phyloP scores from a whole-genome alignment of 1,140 invertebrate genomes.

The Hypothenemus hampei region DNA sequence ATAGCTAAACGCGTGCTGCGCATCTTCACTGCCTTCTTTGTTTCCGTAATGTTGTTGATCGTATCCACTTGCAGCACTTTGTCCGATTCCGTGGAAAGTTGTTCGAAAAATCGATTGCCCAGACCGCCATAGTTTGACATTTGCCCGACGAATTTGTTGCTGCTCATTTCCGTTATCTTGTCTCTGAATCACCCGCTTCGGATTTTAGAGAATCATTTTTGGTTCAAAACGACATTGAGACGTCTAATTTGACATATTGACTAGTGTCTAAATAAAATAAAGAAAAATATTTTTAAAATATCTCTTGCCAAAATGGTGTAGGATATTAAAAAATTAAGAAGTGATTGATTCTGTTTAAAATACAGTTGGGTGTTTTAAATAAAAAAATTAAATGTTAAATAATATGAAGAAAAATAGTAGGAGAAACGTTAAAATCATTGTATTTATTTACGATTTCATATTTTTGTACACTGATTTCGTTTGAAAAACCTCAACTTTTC shows the following conservation, averaged over 20 bases:
- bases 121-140: constrained; percentile 22
- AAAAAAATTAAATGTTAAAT: too few species aligned
- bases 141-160: constrained; percentile 8
- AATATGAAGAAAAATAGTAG: too few species aligned
- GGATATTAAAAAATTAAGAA: too few species aligned
- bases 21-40: constrained; percentile 30
- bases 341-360: too few species aligned
- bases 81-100: constrained; percentile 14
- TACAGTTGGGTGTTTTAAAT: too few species aligned
- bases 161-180: not conserved
- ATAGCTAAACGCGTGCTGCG: constrained; percentile 30
- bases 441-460: not conserved
- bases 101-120: constrained; percentile 16
- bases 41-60: constrained; percentile 31
- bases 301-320: too few species aligned
- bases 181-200: not conserved
- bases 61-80: constrained; percentile 33
- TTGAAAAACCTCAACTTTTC: not conserved
- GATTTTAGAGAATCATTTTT: constrained; percentile 2
- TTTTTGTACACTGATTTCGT: constrained; percentile 9
- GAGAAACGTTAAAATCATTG: not conserved
- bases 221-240: too few species aligned
- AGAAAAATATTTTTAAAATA: too few species aligned
- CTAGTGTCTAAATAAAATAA: too few species aligned
- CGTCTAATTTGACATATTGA: too few species aligned